A percentile compares a stretch with the other conserved stretches of the same genome.
phyloP scores from a whole-genome alignment of 2,113 vertebrate genomes.

The Lagenorhynchus albirostris region DNA sequence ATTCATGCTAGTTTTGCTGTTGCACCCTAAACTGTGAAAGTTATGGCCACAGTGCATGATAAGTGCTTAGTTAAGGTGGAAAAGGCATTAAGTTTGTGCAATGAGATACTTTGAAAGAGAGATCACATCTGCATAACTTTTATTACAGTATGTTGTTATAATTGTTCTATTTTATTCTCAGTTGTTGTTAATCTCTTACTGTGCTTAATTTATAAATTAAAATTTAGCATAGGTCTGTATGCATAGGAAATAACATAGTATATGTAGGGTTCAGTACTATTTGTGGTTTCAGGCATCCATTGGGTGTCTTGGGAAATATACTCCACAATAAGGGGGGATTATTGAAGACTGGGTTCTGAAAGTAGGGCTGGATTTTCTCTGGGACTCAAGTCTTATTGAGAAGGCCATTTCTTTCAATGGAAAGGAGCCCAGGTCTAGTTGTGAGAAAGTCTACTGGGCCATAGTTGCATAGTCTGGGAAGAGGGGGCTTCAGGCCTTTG shows the following conservation, averaged over 20 bases:
- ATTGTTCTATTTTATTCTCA: no score
- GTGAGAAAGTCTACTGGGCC: not conserved
- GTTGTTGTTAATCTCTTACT: not conserved
- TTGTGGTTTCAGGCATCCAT: not conserved
- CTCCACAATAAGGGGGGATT: not conserved
- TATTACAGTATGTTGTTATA: not conserved
- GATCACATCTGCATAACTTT: not conserved
- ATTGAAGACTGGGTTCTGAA: not conserved
- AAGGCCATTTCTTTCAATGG: not conserved
- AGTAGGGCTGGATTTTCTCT: not conserved
- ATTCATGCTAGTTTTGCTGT: not conserved
- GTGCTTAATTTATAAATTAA: not conserved
- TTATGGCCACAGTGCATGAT: not conserved
- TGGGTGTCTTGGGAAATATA: not conserved
- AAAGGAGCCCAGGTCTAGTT: not conserved
- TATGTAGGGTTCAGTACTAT: not conserved
- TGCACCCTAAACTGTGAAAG: not conserved
- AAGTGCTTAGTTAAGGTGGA: not conserved
- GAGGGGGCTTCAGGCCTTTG: not conserved
- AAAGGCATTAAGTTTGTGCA: not conserved
- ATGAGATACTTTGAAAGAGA: not conserved
- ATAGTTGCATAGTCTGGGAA: not conserved
- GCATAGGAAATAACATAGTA: not conserved
- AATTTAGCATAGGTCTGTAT: not conserved
- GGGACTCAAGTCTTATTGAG: not conserved